Conservation (phyloP, 2,797 vertebrate genomes). For the Hydrophis major region DNA sequence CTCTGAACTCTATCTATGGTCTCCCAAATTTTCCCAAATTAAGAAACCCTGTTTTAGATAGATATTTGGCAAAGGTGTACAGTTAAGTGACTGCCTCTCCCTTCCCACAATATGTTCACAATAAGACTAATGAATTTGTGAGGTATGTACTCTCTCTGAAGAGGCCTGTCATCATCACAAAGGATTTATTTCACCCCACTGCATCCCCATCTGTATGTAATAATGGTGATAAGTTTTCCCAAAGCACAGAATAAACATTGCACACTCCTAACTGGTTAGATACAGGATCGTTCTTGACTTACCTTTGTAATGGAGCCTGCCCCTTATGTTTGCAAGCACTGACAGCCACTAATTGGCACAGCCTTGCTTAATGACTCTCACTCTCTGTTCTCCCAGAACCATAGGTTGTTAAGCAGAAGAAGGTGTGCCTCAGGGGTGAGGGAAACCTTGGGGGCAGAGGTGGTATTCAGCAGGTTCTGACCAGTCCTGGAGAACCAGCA, state of each 20-base stretch:
- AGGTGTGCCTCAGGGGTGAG: neutral
- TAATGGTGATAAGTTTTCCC: neutral
- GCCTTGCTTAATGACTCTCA: neutral
- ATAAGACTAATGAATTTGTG: neutral
- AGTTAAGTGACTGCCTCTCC: neutral
- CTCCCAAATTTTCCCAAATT: neutral
- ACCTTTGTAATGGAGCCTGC: neutral
- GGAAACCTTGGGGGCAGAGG: neutral
- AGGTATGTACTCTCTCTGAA: neutral
- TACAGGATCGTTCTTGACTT: neutral
- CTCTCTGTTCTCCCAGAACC: neutral
- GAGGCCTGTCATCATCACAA: neutral
- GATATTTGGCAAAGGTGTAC: neutral
- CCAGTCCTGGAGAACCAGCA: too few relatives aligned
- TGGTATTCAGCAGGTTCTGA: too few relatives aligned
- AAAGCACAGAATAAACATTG: neutral
- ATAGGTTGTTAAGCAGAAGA: neutral
- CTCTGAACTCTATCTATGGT: neutral
- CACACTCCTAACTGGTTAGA: neutral
- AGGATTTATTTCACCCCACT: neutral
- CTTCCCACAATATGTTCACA: neutral
- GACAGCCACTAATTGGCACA: neutral
- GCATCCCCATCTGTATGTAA: neutral
- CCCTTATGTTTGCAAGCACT: neutral
- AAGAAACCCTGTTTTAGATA: neutral